Evolutionary conservation across 2,888 invertebrate genomes (phyloP).

Genomic region (Drosophila algonquin): DNA sequence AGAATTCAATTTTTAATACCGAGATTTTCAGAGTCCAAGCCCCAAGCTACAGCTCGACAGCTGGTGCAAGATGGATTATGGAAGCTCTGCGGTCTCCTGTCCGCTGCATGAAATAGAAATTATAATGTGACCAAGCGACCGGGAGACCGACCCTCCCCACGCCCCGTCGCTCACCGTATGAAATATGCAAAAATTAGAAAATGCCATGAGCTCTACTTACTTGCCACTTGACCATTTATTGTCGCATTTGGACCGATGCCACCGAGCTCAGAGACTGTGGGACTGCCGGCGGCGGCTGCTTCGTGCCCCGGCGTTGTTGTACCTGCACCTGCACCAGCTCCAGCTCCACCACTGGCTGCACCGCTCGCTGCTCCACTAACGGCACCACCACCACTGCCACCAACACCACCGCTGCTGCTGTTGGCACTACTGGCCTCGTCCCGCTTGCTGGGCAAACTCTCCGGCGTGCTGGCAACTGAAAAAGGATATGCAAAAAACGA

Average conservation of each 20-base stretch:
- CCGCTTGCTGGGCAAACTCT: constrained; percentile 86
- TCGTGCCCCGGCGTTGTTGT: constrained; percentile 52
- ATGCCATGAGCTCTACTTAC: constrained; percentile 79
- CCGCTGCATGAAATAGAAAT: constrained; percentile 41
- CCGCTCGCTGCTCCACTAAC: constrained; percentile 42
- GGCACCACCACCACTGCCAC: constrained; percentile 35
- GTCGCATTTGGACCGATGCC: constrained; percentile 68
- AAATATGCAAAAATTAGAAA: constrained; percentile 29
- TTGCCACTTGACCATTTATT: constrained; percentile 85
- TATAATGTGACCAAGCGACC: constrained; percentile 23
- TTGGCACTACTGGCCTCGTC: constrained; percentile 85
- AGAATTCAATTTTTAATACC: constrained; percentile 3
- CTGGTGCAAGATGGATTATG: constrained; percentile 39
- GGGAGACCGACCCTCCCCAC: constrained; percentile 1
- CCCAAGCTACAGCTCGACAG: constrained; percentile 22
- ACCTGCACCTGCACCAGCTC: constrained; percentile 38
- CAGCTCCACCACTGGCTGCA: constrained; percentile 26
- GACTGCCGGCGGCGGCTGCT: constrained; percentile 49
- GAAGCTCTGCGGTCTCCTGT: constrained; percentile 22
- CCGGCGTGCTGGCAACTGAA: constrained; percentile 94
- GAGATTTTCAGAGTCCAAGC: constrained; percentile 28
- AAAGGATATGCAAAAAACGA: constrained; percentile 70
- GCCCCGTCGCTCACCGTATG: neutral
- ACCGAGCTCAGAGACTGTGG: constrained; percentile 55
- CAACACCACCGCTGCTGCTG: constrained; percentile 38